Conservation (phyloP, 2,113 vertebrate genomes). For the Macrotis lagotis region DNA sequence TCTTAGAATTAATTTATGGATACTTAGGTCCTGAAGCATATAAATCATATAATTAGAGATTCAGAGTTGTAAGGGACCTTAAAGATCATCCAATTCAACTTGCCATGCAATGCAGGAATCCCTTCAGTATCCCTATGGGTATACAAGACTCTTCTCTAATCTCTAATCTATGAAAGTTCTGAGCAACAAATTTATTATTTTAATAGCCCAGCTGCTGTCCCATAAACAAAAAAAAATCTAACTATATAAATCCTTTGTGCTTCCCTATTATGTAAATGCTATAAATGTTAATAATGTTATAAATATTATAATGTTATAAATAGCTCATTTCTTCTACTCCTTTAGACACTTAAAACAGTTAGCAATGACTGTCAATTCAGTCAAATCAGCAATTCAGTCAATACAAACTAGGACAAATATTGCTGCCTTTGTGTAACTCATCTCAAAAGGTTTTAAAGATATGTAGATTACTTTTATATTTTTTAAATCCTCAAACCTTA, state of each 20-base stretch:
- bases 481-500: conserved; percentile 20
- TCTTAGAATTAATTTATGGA: not conserved
- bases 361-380: too few species aligned
- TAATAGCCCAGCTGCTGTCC: not conserved
- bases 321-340: conserved; percentile 4
- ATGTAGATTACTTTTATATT: conserved; percentile 19
- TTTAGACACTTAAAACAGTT: conserved; percentile 50
- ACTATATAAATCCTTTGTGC: conserved; percentile 9
- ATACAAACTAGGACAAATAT: conserved; percentile 54
- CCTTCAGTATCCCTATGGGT: not conserved
- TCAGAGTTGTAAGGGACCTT: not conserved
- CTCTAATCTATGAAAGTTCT: not conserved
- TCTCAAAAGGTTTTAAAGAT: conserved; percentile 55
- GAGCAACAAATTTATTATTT: not conserved
- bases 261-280: not conserved
- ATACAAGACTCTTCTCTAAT: not conserved
- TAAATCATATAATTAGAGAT: not conserved
- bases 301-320: too few species aligned
- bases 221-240: not conserved
- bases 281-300: too few species aligned
- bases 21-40: not conserved
- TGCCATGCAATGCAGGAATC: not conserved
- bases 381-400: too few species aligned
- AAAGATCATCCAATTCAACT: not conserved
- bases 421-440: not conserved